These are phyloP conservation scores for Aphis gossypii DNA, from an alignment of 1,140 invertebrate species.

Conservation along the genomic window DNA sequence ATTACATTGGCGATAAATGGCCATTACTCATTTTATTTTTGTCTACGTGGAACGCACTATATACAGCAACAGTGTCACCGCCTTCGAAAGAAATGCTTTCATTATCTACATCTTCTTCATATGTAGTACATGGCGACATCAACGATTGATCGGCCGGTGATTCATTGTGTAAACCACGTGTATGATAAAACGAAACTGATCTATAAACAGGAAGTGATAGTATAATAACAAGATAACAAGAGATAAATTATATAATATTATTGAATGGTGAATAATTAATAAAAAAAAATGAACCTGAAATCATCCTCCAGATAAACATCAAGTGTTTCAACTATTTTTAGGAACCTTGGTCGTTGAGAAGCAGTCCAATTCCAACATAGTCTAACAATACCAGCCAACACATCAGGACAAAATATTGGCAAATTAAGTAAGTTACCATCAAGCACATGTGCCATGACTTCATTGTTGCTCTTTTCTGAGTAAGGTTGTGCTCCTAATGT, in stretches of 20 bases:
- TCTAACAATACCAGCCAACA: slow-evolving; percentile 86
- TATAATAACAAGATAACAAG: neutral
- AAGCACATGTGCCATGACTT: slow-evolving; percentile 84
- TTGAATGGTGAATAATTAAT: neutral
- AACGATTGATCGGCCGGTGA: slow-evolving; percentile 22
- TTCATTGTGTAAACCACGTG: neutral
- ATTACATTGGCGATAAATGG: slow-evolving; percentile 41
- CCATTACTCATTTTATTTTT: slow-evolving; percentile 39
- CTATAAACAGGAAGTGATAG: neutral
- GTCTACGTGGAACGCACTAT: slow-evolving; percentile 30
- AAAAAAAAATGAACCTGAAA: slow-evolving; percentile 60
- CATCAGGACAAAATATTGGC: slow-evolving; percentile 90
- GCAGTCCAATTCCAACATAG: slow-evolving; percentile 86
- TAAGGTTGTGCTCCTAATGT: slow-evolving; percentile 98
- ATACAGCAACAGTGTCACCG: slow-evolving; percentile 19
- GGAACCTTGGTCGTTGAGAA: slow-evolving; percentile 81
- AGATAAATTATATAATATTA: neutral
- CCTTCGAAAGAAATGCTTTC: neutral
- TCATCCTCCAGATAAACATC: slow-evolving; percentile 65
- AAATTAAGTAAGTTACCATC: slow-evolving; percentile 83
- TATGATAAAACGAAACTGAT: slow-evolving; percentile 53
- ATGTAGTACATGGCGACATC: slow-evolving; percentile 38
- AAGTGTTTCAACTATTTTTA: slow-evolving; percentile 76
- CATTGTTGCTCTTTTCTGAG: slow-evolving; percentile 80
- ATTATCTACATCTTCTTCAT: slow-evolving; percentile 14